These are phyloP conservation scores for Ciconia maguari DNA, from an alignment of 2,113 vertebrate species.

Conservation along the genomic window DNA sequence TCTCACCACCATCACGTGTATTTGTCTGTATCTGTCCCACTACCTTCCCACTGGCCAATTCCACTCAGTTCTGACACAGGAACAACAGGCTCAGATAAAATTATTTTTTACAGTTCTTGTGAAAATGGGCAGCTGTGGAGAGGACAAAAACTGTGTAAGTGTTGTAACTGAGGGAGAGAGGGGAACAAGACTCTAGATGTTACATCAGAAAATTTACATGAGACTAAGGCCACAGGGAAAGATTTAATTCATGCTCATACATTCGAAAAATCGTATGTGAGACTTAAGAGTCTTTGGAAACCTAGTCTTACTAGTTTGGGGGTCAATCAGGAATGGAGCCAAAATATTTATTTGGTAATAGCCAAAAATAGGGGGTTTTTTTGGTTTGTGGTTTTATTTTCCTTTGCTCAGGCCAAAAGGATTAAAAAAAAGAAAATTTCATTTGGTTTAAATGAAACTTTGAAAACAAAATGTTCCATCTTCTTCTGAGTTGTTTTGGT, in stretches of 20 bases:
- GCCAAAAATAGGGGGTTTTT: background rate
- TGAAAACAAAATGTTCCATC: background rate
- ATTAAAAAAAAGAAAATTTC: background rate
- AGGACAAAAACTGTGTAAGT: background rate
- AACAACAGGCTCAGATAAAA: background rate
- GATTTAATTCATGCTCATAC: background rate
- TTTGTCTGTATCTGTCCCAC: background rate
- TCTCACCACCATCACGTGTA: background rate
- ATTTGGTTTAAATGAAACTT: background rate
- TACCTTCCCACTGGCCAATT: background rate
- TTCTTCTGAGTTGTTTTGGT: background rate
- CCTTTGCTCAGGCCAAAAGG: background rate
- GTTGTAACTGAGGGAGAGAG: background rate
- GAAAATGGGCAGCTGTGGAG: background rate
- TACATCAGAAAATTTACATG: background rate
- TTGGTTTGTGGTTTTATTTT: background rate
- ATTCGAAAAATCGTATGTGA: background rate
- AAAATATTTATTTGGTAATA: background rate
- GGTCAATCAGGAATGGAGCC: background rate
- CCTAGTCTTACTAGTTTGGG: background rate
- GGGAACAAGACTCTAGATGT: background rate
- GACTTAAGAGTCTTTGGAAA: background rate
- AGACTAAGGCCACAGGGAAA: background rate
- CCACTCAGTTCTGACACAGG: background rate
- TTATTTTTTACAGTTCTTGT: background rate